Base-by-base conservation (phyloP, 2,797 vertebrate species). In the Todus mexicanus region DNA sequence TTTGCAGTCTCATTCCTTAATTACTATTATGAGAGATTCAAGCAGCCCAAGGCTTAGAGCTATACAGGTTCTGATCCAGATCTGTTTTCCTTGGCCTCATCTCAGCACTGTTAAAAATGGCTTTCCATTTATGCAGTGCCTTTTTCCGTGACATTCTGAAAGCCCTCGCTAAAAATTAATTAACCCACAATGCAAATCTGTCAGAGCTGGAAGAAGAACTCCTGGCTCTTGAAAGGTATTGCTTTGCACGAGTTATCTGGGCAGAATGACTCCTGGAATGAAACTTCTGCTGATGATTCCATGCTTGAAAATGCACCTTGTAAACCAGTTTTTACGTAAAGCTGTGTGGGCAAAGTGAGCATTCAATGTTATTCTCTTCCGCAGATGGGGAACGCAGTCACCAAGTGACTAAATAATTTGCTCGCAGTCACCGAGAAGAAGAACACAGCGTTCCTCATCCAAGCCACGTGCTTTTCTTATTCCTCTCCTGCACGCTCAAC, bases 311-410 rank as follows among this genome's bases (percentile, higher is more conserved):
- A 93, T 26, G 59, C 56, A 91, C 89, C 85, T 91, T 93, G 90
- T 20, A 13, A 25, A 78, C 4, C 70, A 40, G 26, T 5, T 93
- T 91, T 60, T 73, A 63, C 11, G 43, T 25, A 79, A 82, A 77
- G 75, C 74, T 94, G 91, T 89, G 93, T 95, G 94, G 95, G 93
- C 90, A 95, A 96, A 96, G 92, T 90, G 92, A 95, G 89, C 94
- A 94, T 84, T 90, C 90, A 61, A 29, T 57, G 38, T 88, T 43
- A 86, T 91, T 93, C 81, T 31, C 54, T 92, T 90, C 90, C 79
- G 83, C 90, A 94, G 93, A 93, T 87, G 93, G 86, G 71, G 89
- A 61, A 91, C 89, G 77, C 84, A 90, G 94, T 92, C 94, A 96
- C 86, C 75, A 82, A 85, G 93, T 77, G 84, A 93, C 77, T 93